Evolutionary conservation across 2,888 invertebrate genomes (phyloP).

Genomic region (Rhodophaea formosa): DNA sequence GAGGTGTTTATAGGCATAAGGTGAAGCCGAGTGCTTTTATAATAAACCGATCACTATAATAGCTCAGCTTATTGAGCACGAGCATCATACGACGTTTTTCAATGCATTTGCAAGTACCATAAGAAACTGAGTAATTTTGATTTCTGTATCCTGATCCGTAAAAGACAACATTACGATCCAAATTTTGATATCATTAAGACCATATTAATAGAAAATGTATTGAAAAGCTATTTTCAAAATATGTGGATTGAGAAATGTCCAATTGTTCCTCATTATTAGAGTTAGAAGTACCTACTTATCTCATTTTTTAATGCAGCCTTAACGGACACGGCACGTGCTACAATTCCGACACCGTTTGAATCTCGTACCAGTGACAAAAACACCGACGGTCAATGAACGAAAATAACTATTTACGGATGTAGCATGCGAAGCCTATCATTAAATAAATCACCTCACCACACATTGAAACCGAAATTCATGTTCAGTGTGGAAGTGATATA

Average conservation of each 20-base stretch:
- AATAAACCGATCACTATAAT: too few relatives aligned
- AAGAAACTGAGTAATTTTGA: too few relatives aligned
- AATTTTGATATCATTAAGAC: too few relatives aligned
- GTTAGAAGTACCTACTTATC: conserved; percentile 1
- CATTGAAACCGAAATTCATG: conserved; percentile 5
- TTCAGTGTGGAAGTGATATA: background rate
- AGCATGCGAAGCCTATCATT: conserved; percentile 6
- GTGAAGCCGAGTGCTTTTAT: too few relatives aligned
- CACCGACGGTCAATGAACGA: conserved; percentile 64
- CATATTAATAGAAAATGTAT: too few relatives aligned
- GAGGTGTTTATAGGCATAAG: too few relatives aligned
- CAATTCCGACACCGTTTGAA: conserved; percentile 35
- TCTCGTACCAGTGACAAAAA: conserved; percentile 51
- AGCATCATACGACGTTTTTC: too few relatives aligned
- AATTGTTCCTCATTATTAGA: conserved; percentile 7
- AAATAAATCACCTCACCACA: conserved; percentile 15
- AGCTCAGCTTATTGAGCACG: too few relatives aligned
- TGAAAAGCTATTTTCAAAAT: too few relatives aligned
- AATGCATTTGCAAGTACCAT: too few relatives aligned
- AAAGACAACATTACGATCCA: too few relatives aligned
- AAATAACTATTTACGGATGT: conserved; percentile 34
- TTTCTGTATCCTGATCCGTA: too few relatives aligned
- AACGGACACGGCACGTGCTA: conserved; percentile 42
- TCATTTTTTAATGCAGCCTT: conserved; percentile 7
- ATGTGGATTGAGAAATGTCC: background rate